Evolutionary conservation across 2,797 vertebrate genomes (phyloP).

Genomic region (Propithecus deckenii): DNA sequence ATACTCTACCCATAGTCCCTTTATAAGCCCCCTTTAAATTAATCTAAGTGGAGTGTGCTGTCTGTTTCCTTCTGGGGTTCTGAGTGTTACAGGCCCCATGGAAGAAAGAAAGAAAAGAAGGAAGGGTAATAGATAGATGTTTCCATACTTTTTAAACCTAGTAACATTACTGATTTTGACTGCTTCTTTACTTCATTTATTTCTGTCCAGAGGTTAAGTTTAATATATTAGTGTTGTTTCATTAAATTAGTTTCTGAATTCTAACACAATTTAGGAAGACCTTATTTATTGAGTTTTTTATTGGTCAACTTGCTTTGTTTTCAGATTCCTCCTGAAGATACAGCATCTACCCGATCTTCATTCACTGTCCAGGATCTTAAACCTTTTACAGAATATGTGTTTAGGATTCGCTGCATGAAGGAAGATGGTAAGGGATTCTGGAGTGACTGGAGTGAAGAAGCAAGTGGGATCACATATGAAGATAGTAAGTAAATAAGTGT

Average conservation of each 20-base stretch:
- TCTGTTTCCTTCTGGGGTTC: background rate
- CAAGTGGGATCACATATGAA: slow-evolving; percentile 86
- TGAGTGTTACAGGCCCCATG: background rate
- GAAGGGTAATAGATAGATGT: background rate
- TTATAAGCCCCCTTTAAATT: background rate
- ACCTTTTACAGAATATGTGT: slow-evolving; percentile 88
- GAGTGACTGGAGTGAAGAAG: slow-evolving; percentile 93
- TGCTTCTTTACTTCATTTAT: slow-evolving; percentile 15
- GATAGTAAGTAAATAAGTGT: slow-evolving; percentile 86
- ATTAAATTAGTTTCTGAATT: background rate
- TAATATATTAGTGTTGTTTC: background rate
- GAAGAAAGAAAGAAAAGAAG: background rate
- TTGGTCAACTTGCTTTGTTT: slow-evolving; percentile 17
- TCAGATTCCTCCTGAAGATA: slow-evolving; percentile 89
- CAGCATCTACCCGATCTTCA: slow-evolving; percentile 81
- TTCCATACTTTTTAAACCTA: background rate
- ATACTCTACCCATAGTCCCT: background rate
- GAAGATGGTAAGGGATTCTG: slow-evolving; percentile 84
- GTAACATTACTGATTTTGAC: background rate
- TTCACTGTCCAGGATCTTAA: slow-evolving; percentile 91
- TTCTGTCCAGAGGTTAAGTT: background rate
- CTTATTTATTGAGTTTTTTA: background rate
- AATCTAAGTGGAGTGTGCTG: background rate
- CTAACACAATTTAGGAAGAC: background rate
- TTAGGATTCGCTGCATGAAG: slow-evolving; percentile 89